phyloP scores from a whole-genome alignment of 1,140 invertebrate species.

The Hyphantria cunea region DNA sequence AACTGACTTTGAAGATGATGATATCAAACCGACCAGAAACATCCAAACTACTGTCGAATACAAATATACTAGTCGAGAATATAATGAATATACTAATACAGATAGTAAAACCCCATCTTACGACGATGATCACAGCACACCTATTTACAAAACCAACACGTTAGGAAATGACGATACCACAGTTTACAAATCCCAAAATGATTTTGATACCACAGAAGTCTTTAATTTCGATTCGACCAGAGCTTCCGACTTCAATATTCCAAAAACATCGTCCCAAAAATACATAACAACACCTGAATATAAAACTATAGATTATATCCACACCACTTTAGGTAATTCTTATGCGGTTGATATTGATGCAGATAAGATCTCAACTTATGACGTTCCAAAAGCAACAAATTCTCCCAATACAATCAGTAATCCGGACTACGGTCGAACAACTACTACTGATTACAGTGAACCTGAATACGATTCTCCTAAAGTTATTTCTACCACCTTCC shows the following conservation, averaged over 20 bases:
- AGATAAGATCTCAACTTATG: constrained; percentile 22
- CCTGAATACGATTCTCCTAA: constrained; percentile 1
- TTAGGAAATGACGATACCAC: constrained; percentile 13
- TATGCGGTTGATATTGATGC: constrained; percentile 17
- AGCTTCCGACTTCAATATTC: constrained; percentile 1
- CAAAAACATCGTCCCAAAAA: constrained; percentile 8
- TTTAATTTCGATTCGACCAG: constrained; percentile 9
- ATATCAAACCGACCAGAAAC: constrained; percentile 47
- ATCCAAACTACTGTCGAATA: constrained; percentile 51
- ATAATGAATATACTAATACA: constrained; percentile 42
- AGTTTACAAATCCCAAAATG: neutral
- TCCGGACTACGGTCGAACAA: constrained; percentile 7
- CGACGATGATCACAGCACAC: constrained; percentile 41
- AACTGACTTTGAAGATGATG: constrained; percentile 65
- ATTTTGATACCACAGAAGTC: neutral
- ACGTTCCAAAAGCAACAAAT: constrained; percentile 24
- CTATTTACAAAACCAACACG: constrained; percentile 10
- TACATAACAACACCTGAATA: neutral
- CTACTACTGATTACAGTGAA: constrained; percentile 5
- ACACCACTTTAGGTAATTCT: constrained; percentile 7
- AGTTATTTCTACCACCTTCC: neutral
- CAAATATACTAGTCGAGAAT: constrained; percentile 52
- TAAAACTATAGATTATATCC: constrained; percentile 14
- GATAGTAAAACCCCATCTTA: constrained; percentile 51
- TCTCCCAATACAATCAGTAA: constrained; percentile 11